Evolutionary conservation across 2,113 vertebrate genomes (phyloP).

Genomic region (Pelecanus crispus): DNA sequence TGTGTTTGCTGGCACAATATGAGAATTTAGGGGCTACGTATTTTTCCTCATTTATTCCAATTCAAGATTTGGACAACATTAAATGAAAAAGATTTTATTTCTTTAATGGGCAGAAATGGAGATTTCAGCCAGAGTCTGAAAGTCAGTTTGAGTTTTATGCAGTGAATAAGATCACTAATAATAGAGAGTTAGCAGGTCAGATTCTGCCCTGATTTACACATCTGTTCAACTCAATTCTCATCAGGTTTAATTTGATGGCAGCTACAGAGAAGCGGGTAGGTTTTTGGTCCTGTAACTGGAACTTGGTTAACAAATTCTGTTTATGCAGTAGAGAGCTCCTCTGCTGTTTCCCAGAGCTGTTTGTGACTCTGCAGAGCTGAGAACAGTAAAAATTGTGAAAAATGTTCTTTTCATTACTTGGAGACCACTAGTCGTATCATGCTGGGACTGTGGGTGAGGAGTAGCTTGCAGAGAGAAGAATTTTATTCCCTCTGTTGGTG

Average conservation of each 20-base stretch:
- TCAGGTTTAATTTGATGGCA: neutral
- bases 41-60: neutral
- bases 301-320: neutral
- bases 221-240: neutral
- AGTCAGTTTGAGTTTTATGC: neutral
- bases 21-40: neutral
- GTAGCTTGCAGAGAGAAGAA: neutral
- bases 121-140: neutral
- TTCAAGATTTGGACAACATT: neutral
- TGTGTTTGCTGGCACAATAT: neutral
- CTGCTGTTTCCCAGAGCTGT: neutral
- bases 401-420: neutral
- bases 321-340: neutral
- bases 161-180: neutral
- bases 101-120: neutral
- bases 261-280: neutral
- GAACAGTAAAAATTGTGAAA: neutral
- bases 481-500: neutral
- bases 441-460: neutral
- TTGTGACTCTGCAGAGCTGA: neutral
- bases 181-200: neutral
- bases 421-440: fast-evolving
- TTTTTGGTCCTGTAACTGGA: neutral
- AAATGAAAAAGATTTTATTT: neutral
- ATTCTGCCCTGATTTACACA: neutral